These are phyloP conservation scores for Chrysogorgia sp. DNA, from an alignment of 92 coral and sea anemone species.

Conservation along the genomic window DNA sequence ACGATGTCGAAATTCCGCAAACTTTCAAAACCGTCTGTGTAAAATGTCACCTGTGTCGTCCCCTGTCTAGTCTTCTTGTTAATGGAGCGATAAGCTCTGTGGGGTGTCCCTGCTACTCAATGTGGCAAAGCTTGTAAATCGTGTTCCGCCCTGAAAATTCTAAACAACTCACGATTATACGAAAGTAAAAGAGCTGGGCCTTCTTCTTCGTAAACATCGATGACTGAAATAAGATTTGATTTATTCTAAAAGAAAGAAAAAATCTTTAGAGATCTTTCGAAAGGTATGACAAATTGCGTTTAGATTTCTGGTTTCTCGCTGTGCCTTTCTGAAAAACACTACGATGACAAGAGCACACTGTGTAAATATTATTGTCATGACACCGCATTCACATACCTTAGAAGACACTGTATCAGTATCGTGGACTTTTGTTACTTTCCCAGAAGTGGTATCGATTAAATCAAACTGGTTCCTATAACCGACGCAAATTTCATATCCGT, in stretches of 20 bases:
- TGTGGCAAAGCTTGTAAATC: no score
- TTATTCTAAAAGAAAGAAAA: slow-evolving; percentile 68
- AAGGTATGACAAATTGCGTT: no score
- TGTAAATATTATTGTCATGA: no score
- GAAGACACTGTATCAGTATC: slow-evolving; percentile 33
- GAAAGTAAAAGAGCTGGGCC: slow-evolving; percentile 84
- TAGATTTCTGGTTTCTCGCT: no score
- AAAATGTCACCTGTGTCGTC: no score
- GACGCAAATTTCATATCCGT: slow-evolving; percentile 66
- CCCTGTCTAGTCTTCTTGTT: no score
- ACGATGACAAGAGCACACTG: no score
- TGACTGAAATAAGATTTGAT: slow-evolving; percentile 77
- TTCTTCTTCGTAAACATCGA: slow-evolving; percentile 94
- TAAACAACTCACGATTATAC: slow-evolving; percentile 79
- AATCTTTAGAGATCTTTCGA: neutral
- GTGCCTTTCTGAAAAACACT: no score
- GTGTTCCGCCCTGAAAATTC: neutral
- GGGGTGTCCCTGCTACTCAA: no score
- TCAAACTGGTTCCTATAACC: slow-evolving; percentile 88
- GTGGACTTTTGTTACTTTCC: slow-evolving; percentile 75
- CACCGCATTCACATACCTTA: slow-evolving; percentile 3
- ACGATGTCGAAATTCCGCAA: no score
- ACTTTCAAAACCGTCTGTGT: neutral
- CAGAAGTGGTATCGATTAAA: slow-evolving; percentile 66
- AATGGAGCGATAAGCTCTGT: no score